These are phyloP conservation scores for Metridium senile DNA, from an alignment of 92 coral and sea anemone species.

Conservation along the genomic window DNA sequence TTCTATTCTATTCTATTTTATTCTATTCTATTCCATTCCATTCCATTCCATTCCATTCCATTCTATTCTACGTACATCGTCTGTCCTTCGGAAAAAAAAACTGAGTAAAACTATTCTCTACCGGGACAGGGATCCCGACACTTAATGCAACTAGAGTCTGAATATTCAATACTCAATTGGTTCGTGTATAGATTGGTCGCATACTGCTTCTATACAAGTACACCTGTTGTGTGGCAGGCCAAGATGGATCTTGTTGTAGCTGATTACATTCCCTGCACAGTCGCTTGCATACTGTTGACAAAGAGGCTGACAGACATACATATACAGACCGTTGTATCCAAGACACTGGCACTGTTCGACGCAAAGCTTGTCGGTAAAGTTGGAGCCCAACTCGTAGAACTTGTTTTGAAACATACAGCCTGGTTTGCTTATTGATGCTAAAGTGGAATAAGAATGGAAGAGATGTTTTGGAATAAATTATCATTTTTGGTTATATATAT, in stretches of 20 bases:
- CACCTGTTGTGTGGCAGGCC: conserved; percentile 21
- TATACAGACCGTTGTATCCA: conserved; percentile 14
- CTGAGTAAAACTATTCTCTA: too few species aligned
- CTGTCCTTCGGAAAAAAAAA: too few species aligned
- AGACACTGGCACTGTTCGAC: conserved; percentile 22
- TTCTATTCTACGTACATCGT: too few species aligned
- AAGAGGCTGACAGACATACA: conserved; percentile 21
- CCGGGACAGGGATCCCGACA: too few species aligned
- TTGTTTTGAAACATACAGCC: conserved; percentile 11
- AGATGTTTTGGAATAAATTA: too few species aligned
- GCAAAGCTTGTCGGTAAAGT: conserved; percentile 11
- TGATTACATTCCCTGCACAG: conserved; percentile 6
- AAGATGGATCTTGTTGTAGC: not conserved
- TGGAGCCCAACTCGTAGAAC: conserved; percentile 19
- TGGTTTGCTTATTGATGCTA: not conserved
- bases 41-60: too few species aligned
- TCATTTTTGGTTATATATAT: too few species aligned
- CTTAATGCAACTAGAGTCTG: too few species aligned
- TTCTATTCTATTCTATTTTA: too few species aligned
- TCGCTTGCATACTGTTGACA: conserved; percentile 9
- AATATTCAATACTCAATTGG: not conserved
- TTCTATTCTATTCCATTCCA: too few species aligned
- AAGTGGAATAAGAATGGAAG: too few species aligned
- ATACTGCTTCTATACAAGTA: conserved; percentile 24
- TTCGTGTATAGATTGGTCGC: not conserved